A percentile compares a stretch with the other conserved stretches of the same genome.
Conservation (phyloP, 2,113 vertebrate genomes). For the Pardalotus punctatus region DNA sequence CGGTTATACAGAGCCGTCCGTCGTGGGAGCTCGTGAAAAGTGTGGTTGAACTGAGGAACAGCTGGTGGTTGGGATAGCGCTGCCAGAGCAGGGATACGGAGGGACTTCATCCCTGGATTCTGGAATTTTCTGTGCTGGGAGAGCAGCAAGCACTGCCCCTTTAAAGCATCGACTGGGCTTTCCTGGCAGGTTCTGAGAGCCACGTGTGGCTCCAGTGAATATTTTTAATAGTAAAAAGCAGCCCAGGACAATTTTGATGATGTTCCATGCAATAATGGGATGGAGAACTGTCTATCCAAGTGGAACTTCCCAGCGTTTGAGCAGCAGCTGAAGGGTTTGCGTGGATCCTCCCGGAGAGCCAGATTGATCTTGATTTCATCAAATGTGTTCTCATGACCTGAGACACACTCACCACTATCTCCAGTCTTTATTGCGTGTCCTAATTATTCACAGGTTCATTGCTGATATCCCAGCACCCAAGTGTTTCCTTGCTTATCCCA, state of each 20-base stretch:
- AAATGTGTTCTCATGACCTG: fast-evolving
- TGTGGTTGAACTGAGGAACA: fast-evolving
- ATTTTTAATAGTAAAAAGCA: background rate
- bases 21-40: background rate
- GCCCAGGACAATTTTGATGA: background rate
- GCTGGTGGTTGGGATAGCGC: background rate
- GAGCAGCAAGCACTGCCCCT: background rate
- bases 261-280: background rate
- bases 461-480: background rate
- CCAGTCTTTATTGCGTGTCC: background rate
- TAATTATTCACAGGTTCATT: background rate
- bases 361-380: background rate
- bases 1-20: fast-evolving
- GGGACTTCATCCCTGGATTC: fast-evolving
- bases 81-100: background rate
- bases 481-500: background rate
- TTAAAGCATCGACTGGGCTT: background rate
- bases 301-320: background rate
- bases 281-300: fast-evolving
- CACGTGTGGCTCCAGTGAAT: background rate
- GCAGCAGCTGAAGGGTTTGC: background rate
- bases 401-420: fast-evolving
- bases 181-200: background rate
- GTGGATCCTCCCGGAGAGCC: background rate
- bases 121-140: background rate